Conservation (phyloP, 35 echinoderm and acorn worm species). For the Lytechinus pictus region DNA sequence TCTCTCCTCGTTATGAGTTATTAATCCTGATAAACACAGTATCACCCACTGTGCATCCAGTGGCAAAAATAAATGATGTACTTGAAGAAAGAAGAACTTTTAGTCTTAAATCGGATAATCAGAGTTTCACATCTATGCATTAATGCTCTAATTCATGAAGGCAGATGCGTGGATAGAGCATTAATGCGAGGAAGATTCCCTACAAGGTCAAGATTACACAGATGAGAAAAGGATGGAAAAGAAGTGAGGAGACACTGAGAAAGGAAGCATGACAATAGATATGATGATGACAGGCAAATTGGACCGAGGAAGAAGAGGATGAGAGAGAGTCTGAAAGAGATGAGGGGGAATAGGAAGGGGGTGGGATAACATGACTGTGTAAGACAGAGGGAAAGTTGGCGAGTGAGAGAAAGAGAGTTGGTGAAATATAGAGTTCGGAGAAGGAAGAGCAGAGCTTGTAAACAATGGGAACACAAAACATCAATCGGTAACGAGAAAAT, state of each 20-base stretch:
- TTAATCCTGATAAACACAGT: too few species aligned
- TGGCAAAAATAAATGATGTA: neutral
- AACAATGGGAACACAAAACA: neutral
- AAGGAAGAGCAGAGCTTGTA: neutral
- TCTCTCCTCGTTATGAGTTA: too few species aligned
- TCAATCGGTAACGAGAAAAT: neutral
- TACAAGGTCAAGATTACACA: neutral
- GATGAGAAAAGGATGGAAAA: neutral
- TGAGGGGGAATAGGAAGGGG: too few species aligned
- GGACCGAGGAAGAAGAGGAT: neutral
- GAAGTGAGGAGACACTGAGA: neutral
- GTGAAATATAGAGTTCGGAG: neutral
- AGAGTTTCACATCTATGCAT: neutral
- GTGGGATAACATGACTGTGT: too few species aligned
- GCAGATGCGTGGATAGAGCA: neutral
- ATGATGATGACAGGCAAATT: neutral
- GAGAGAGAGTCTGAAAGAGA: neutral
- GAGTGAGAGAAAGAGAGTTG: neutral
- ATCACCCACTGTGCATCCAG: neutral
- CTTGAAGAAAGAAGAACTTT: neutral
- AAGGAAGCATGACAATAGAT: neutral
- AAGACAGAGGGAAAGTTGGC: neutral
- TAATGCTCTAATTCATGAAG: neutral
- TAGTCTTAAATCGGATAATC: neutral
- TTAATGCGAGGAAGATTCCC: neutral